A percentile compares a stretch with the other conserved stretches of the same genome.
Evolutionary conservation across 2,888 invertebrate genomes (phyloP).

Genomic region (Acleris emargana): DNA sequence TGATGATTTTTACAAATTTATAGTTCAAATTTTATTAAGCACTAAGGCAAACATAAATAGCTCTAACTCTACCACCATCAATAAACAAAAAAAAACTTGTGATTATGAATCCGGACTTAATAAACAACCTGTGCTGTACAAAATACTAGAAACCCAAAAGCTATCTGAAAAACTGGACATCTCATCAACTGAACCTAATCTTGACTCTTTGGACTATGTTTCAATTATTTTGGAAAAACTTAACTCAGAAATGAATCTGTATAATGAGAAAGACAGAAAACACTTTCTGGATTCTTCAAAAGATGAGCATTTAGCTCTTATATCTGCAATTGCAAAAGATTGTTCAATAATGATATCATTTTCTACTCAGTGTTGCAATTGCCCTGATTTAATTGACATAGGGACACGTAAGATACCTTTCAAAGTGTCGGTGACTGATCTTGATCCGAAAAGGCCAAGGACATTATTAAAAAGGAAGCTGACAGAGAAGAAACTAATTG

Average conservation of each 20-base stretch:
- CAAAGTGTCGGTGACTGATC: constrained; percentile 85
- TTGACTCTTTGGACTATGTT: constrained; percentile 56
- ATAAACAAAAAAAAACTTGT: constrained; percentile 44
- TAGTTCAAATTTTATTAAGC: constrained; percentile 57
- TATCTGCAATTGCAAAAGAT: constrained; percentile 87
- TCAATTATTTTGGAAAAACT: constrained; percentile 51
- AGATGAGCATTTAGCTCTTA: constrained; percentile 62
- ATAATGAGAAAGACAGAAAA: constrained; percentile 43
- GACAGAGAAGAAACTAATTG: constrained; percentile 59
- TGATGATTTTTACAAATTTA: constrained; percentile 60
- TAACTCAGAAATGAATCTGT: constrained; percentile 38
- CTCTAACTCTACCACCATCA: constrained; percentile 37
- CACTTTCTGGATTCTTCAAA: constrained; percentile 49
- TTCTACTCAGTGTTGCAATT: constrained; percentile 47
- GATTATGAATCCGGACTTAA: constrained; percentile 43
- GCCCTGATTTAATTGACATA: constrained; percentile 52
- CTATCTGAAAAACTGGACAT: constrained; percentile 49
- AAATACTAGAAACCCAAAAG: constrained; percentile 62
- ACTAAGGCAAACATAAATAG: constrained; percentile 40
- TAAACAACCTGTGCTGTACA: constrained; percentile 51
- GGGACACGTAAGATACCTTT: constrained; percentile 70
- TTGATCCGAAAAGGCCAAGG: constrained; percentile 85
- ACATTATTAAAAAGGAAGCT: constrained; percentile 61
- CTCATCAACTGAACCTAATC: constrained; percentile 38
- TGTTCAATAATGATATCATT: constrained; percentile 88